A percentile compares a stretch with the other conserved stretches of the same genome.
Evolutionary conservation across 35 echinoderm and acorn worm species (phyloP).

Genomic region (Stichopus chloronotus): DNA sequence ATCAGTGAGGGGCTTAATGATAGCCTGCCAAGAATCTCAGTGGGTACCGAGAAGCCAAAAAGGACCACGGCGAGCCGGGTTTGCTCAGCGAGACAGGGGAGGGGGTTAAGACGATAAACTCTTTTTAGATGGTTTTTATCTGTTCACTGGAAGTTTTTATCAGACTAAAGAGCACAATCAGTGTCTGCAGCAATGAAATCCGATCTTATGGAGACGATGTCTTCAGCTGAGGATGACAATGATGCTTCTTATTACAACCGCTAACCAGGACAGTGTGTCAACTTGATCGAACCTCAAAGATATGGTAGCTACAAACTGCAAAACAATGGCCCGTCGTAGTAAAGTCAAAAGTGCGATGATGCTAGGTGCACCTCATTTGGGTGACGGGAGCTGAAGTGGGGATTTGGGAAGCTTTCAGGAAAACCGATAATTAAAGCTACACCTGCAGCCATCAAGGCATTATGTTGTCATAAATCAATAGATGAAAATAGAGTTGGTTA

Average conservation of each 20-base stretch:
- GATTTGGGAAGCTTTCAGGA: too few species aligned
- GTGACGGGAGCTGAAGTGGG: too few species aligned
- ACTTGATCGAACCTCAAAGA: slow-evolving; percentile 19
- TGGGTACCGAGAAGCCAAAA: neutral
- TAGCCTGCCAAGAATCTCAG: too few species aligned
- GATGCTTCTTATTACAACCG: neutral
- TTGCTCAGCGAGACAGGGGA: neutral
- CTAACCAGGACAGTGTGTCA: slow-evolving; percentile 13
- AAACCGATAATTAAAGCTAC: too few species aligned
- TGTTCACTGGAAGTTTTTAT: neutral
- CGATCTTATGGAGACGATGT: neutral
- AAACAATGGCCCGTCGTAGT: neutral
- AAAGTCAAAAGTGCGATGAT: too few species aligned
- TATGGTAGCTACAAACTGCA: slow-evolving; percentile 3
- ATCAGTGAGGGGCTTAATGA: too few species aligned
- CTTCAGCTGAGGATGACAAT: neutral
- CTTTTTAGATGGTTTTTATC: neutral
- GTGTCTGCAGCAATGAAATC: neutral
- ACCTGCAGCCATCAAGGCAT: too few species aligned
- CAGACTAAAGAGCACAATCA: neutral
- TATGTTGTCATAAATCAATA: too few species aligned
- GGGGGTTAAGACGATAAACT: neutral
- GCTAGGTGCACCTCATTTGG: too few species aligned
- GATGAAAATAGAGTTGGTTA: too few species aligned
- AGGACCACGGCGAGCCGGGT: neutral